A percentile compares a stretch with the other conserved stretches of the same genome.
phyloP scores from a whole-genome alignment of 2,888 invertebrate genomes.

The Dinocampus coccinellae region DNA sequence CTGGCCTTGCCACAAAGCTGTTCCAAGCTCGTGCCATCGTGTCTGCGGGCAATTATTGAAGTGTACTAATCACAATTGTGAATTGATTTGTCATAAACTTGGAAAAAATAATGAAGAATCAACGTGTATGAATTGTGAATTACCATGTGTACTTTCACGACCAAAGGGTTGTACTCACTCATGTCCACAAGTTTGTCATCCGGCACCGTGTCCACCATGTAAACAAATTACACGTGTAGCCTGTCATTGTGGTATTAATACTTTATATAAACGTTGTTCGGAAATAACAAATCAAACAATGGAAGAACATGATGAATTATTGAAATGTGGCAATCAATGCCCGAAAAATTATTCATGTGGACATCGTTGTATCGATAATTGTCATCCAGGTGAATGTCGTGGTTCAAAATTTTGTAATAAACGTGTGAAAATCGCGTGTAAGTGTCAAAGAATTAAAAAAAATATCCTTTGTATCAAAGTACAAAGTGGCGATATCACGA shows the following conservation, averaged over 20 bases:
- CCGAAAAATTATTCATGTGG: constrained; percentile 87
- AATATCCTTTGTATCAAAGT: constrained; percentile 71
- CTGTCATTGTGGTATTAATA: constrained; percentile 87
- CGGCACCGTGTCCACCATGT: constrained; percentile 83
- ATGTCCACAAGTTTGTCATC: constrained; percentile 81
- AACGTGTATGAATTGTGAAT: constrained; percentile 73
- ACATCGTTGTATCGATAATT: constrained; percentile 82
- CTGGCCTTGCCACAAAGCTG: constrained; percentile 80
- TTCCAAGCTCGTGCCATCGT: constrained; percentile 82
- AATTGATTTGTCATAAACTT: constrained; percentile 79
- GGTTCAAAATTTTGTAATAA: constrained; percentile 79
- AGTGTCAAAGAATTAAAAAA: constrained; percentile 83
- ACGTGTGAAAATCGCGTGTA: constrained; percentile 83
- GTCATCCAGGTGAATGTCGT: constrained; percentile 81
- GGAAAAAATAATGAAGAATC: constrained; percentile 62
- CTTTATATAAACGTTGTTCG: constrained; percentile 81
- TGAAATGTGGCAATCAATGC: constrained; percentile 86
- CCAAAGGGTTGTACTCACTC: constrained; percentile 82
- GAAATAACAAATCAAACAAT: constrained; percentile 74
- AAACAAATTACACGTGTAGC: constrained; percentile 76
- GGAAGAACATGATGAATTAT: constrained; percentile 67
- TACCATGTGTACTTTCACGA: constrained; percentile 75
- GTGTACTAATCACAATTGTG: constrained; percentile 86
- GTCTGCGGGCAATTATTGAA: constrained; percentile 79
- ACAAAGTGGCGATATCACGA: constrained; percentile 67